These are phyloP conservation scores for Taxidea taxus DNA, from an alignment of 2,113 vertebrate genomes.

Conservation along the genomic window DNA sequence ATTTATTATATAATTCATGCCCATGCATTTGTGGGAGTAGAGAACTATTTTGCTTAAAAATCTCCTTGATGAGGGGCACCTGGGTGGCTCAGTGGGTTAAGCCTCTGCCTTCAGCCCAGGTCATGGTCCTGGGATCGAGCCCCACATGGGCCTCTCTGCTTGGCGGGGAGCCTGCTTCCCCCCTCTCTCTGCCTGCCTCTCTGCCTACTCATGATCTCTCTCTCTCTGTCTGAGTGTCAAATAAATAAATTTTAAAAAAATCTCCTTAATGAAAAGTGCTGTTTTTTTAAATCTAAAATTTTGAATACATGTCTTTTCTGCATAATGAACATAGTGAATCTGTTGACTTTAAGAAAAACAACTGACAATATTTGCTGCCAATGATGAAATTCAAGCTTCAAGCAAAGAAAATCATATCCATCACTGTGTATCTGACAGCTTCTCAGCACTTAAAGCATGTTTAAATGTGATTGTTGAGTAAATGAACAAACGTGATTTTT, in stretches of 20 bases:
- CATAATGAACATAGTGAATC: background rate
- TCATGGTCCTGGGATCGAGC: no score
- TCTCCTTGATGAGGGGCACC: background rate
- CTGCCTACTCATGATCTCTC: no score
- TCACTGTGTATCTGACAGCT: background rate
- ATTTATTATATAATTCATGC: background rate
- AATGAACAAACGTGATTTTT: background rate
- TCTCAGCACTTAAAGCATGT: background rate
- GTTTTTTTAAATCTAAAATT: background rate
- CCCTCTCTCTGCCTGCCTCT: no score
- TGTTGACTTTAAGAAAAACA: slow-evolving; percentile 29
- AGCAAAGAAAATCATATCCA: background rate
- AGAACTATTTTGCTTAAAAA: background rate
- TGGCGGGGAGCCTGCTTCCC: no score
- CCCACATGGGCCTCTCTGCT: no score
- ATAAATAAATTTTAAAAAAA: no score
- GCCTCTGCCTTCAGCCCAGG: no score
- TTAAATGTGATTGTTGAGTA: background rate
- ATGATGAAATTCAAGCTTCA: background rate
- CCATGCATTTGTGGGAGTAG: no score
- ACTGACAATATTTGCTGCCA: background rate
- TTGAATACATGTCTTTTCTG: background rate
- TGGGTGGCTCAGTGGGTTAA: no score
- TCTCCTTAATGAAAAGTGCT: background rate
- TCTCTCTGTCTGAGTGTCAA: no score